Evolutionary conservation across 2,113 vertebrate genomes (phyloP).

Genomic region (Ochotona princeps): DNA sequence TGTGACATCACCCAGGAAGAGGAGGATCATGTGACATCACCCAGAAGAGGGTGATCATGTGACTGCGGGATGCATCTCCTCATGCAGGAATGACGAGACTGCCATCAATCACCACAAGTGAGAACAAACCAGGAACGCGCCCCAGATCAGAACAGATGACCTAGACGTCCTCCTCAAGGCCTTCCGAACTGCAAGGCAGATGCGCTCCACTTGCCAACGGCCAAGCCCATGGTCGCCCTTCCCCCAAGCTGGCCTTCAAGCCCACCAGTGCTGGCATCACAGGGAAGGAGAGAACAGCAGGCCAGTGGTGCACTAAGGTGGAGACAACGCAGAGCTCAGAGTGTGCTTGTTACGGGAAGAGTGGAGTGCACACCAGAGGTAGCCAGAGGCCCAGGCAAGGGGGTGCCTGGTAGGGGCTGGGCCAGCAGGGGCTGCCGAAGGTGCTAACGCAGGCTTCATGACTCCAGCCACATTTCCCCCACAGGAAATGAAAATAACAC

Average conservation of each 20-base stretch:
- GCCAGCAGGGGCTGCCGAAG: not conserved
- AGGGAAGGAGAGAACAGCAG: not conserved
- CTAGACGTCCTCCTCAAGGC: not conserved
- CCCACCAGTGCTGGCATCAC: accelerated
- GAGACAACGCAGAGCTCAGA: not conserved
- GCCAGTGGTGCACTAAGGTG: no score
- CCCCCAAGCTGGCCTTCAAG: not conserved
- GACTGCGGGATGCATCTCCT: not conserved
- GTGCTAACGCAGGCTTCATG: not conserved
- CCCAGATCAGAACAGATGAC: not conserved
- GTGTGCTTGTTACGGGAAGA: not conserved
- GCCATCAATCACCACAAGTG: not conserved
- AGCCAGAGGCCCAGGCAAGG: accelerated
- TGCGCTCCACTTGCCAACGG: not conserved
- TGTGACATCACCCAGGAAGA: not conserved
- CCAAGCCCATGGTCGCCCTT: not conserved
- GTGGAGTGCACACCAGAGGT: no score
- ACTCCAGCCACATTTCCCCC: not conserved
- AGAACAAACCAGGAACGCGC: not conserved
- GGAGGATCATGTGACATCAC: not conserved
- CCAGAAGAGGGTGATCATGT: not conserved
- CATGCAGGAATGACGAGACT: not conserved
- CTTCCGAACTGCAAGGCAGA: not conserved
- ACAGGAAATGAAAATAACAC: constrained; percentile 23
- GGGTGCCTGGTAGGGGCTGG: not conserved